Conservation (phyloP, 2,888 invertebrate genomes). For the Coleophora deauratella region DNA sequence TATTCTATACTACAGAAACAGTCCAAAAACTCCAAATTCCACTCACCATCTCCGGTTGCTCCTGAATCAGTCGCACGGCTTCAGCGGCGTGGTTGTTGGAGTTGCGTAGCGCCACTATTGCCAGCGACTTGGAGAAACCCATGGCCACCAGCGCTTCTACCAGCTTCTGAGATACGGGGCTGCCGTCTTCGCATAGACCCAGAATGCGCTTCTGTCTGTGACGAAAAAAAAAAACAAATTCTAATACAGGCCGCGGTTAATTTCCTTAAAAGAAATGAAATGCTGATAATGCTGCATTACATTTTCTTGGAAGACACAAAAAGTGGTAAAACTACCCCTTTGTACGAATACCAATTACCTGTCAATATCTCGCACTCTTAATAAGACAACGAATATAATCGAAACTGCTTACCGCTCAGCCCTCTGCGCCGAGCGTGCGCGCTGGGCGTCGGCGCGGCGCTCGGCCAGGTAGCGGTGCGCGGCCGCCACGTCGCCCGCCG, state of each 20-base stretch:
- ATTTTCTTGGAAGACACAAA: too few relatives aligned
- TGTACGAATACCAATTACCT: too few relatives aligned
- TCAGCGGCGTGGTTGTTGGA: constrained; percentile 80
- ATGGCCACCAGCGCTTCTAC: constrained; percentile 75
- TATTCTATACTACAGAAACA: too few relatives aligned
- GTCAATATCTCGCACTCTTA: too few relatives aligned
- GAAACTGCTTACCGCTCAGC: constrained; percentile 3
- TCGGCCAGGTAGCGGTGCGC: constrained; percentile 80
- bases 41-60: constrained; percentile 70
- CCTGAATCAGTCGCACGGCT: constrained; percentile 78
- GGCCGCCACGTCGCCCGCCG: constrained; percentile 59
- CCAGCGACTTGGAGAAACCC: constrained; percentile 78
- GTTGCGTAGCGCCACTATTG: constrained; percentile 76
- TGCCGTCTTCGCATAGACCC: constrained; percentile 76
- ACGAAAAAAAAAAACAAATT: background rate
- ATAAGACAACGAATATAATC: too few relatives aligned
- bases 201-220: constrained; percentile 62
- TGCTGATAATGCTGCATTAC: too few relatives aligned
- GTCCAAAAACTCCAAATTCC: too few relatives aligned
- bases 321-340: too few relatives aligned
- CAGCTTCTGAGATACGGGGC: constrained; percentile 63
- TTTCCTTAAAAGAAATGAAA: too few relatives aligned
- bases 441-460: constrained; percentile 59
- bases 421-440: constrained; percentile 31
- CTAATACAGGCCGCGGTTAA: too few relatives aligned